Conservation (phyloP, 1,140 invertebrate genomes). For the Elymnias hypermnestra region DNA sequence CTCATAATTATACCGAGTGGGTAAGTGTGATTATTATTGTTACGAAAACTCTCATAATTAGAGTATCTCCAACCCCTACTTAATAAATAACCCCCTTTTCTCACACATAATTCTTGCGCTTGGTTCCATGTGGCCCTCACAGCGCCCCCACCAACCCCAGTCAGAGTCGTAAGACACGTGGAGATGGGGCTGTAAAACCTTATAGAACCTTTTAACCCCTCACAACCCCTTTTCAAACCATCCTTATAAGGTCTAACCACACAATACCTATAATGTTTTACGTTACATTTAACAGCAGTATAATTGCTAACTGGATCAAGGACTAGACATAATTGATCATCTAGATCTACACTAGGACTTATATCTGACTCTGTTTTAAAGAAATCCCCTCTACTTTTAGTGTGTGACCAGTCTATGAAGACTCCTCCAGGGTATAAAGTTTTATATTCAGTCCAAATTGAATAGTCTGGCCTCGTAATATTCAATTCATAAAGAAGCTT, state of each 20-base stretch:
- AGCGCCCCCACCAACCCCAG: constrained; percentile 34
- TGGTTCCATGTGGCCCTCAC: constrained; percentile 62
- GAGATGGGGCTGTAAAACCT: constrained; percentile 53
- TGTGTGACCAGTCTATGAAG: constrained; percentile 54
- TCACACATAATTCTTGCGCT: constrained; percentile 48
- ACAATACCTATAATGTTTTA: constrained; percentile 59
- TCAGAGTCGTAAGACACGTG: constrained; percentile 41
- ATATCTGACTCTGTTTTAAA: constrained; percentile 28
- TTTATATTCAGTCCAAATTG: constrained; percentile 63
- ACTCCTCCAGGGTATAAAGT: constrained; percentile 57
- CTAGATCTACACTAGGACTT: too few relatives aligned
- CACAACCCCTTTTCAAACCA: constrained; percentile 33
- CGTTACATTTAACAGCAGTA: constrained; percentile 46
- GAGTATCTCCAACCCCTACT: constrained; percentile 63
- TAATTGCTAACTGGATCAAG: constrained; percentile 45
- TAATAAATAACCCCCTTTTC: constrained; percentile 44
- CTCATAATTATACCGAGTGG: constrained; percentile 56
- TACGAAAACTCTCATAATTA: constrained; percentile 44
- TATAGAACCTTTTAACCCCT: constrained; percentile 31
- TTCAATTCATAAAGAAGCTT: constrained; percentile 41
- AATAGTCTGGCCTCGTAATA: constrained; percentile 30
- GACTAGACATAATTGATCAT: constrained; percentile 46
- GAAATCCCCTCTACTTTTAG: constrained; percentile 29
- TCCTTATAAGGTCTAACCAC: constrained; percentile 47
- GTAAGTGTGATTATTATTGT: constrained; percentile 27